Evolutionary conservation across 2,888 invertebrate species (phyloP), one percentile per base, ranked within the genome.

Genomic region (Torymus aiolomorphi): DNA sequence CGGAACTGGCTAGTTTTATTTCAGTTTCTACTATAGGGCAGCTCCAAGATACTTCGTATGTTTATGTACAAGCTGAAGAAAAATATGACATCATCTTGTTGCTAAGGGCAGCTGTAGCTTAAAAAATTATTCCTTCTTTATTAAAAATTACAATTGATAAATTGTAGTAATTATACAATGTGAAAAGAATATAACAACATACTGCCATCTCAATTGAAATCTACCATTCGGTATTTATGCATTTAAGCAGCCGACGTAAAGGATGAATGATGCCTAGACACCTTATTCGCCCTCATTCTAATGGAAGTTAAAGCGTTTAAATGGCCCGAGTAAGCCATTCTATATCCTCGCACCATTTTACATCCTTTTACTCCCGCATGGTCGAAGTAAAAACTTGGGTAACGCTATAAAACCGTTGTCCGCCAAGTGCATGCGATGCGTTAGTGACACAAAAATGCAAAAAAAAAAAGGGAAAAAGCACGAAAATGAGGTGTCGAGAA

Each of bases 241-340:
- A 79, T 74, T 79, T 57, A n/a, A 75, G 75, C 52, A 61, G 42
- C 18, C 62, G 71, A 31, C 57, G 54, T 65, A 61, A 65, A 77
- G 69, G 80, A 80, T 59, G 80, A 59, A 77, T 63, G 72, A 74
- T 51, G 76, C 24, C 63, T 8, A 31, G 49, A 31, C 76, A 54
- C 52, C 51, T 65, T 63, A 16, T 49, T 52, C 31, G 16, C 65
- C 49, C 24, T 42, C 52, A 42, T 49, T 78, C 72, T 59, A 72
- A 74, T 65, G 74, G 77, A 71, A 77, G 63, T 75, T 77, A 70
- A 70, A 77, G 70, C 77, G 74, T 65, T 80, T 80, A 74, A 76
- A 80, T 80, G 77, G 70, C 77, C 54, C 77, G 61, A 69, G 65
- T 69, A 74, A 77, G 57, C 16, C 73, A 52, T 54, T 42, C 65